Conservation (phyloP, 2,797 vertebrate species). For the Dallia pectoralis region DNA sequence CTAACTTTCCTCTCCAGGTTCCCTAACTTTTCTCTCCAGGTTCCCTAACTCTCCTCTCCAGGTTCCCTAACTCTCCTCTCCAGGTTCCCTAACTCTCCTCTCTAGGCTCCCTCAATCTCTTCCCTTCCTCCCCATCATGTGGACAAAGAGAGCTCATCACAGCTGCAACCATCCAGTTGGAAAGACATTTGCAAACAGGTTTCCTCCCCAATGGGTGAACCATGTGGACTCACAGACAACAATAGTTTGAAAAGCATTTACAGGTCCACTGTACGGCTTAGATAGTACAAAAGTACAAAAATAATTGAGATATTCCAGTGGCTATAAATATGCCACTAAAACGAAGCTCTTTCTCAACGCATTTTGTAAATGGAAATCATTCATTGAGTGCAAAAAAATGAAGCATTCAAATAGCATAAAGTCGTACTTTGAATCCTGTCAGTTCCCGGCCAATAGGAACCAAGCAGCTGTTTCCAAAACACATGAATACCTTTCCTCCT, state of each 20-base stretch:
- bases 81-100: neutral
- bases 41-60: neutral
- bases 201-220: slow-evolving; percentile 26
- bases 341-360: slow-evolving; percentile 4
- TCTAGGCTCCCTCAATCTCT: neutral
- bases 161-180: slow-evolving; percentile 19
- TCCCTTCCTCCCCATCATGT: slow-evolving; percentile 13
- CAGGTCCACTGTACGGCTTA: neutral
- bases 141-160: slow-evolving; percentile 19
- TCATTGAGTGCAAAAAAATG: slow-evolving; percentile 9
- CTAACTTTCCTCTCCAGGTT: neutral
- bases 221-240: slow-evolving; percentile 49
- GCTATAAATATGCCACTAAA: slow-evolving; percentile 33
- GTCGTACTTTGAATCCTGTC: slow-evolving; percentile 11
- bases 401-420: slow-evolving; percentile 16
- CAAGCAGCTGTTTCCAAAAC: slow-evolving; percentile 12
- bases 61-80: neutral
- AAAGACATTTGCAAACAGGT: neutral
- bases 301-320: too few relatives aligned
- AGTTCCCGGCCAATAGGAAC: slow-evolving; percentile 22
- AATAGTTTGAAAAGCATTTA: neutral
- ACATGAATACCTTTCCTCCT: slow-evolving; percentile 15
- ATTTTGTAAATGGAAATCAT: neutral
- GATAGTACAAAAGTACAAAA: too few relatives aligned
- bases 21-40: neutral